Percentiles rank a stretch among this genome's conserved stretches.
Evolutionary conservation across 1,140 invertebrate species (phyloP).

Genomic region (Archivesica marissinica): DNA sequence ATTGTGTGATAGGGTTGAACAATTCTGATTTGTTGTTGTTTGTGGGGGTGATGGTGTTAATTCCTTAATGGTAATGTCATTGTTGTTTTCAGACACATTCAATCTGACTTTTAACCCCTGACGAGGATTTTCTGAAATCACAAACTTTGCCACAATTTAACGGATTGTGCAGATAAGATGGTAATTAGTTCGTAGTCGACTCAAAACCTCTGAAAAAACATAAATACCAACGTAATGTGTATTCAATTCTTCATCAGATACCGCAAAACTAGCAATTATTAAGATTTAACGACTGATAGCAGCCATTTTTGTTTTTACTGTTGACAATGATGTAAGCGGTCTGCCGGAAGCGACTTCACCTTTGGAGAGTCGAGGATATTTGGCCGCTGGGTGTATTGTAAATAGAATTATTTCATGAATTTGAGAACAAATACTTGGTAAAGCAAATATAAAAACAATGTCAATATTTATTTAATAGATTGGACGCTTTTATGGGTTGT

Average conservation of each 20-base stretch:
- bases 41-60: too few species aligned
- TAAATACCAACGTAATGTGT: background rate
- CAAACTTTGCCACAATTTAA: background rate
- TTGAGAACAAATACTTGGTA: slow-evolving; percentile 45
- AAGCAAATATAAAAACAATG: slow-evolving; percentile 44
- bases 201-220: background rate
- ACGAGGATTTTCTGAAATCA: background rate
- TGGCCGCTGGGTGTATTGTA: slow-evolving; percentile 40
- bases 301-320: slow-evolving; percentile 40
- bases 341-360: slow-evolving; percentile 37
- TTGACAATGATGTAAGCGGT: slow-evolving; percentile 46
- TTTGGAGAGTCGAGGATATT: slow-evolving; percentile 7
- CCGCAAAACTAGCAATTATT: slow-evolving; percentile 18
- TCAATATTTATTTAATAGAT: slow-evolving; percentile 60
- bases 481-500: slow-evolving; percentile 31
- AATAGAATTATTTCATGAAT: slow-evolving; percentile 55
- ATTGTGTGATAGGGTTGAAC: too few species aligned
- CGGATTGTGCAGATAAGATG: background rate
- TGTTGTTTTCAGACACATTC: too few species aligned
- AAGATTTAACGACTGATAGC: background rate
- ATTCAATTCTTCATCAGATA: background rate
- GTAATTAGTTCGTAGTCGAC: background rate
- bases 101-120: too few species aligned
- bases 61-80: too few species aligned
- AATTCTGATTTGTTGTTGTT: too few species aligned